Evolutionary conservation across 2,888 invertebrate genomes (phyloP).

Genomic region (Osmoderma eremita): DNA sequence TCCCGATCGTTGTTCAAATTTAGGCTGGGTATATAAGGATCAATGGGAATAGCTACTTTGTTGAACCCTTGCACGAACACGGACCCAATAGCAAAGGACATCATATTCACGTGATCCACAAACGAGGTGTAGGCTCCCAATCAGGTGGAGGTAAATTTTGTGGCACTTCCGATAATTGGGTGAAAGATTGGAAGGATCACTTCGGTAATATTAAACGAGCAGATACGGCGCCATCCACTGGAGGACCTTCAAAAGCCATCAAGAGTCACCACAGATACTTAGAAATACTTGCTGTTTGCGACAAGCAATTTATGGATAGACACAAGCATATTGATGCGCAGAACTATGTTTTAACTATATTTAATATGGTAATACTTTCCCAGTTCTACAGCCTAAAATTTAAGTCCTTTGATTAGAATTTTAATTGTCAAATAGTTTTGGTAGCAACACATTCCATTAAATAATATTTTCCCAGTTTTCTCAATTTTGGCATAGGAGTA

Average conservation of each 20-base stretch:
- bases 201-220: too few species aligned
- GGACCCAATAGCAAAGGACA: constrained; percentile 63
- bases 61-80: constrained; percentile 69
- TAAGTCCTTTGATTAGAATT: too few species aligned
- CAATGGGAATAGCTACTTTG: constrained; percentile 66
- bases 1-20: neutral
- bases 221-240: too few species aligned
- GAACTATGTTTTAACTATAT: constrained; percentile 73
- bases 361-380: constrained; percentile 71
- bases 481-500: too few species aligned
- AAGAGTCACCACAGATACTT: constrained; percentile 59
- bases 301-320: constrained; percentile 72
- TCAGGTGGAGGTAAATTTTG: constrained; percentile 44
- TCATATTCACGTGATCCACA: constrained; percentile 69
- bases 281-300: constrained; percentile 74
- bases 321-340: constrained; percentile 73
- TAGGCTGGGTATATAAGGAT: constrained; percentile 69
- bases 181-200: constrained; percentile 59
- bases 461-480: too few species aligned
- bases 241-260: too few species aligned
- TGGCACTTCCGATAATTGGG: constrained; percentile 58
- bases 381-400: too few species aligned
- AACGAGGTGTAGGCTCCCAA: constrained; percentile 52
- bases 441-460: too few species aligned
- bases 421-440: too few species aligned